These are phyloP conservation scores for Bufotes viridis DNA, from an alignment of 2,797 vertebrate species.

Conservation along the genomic window DNA sequence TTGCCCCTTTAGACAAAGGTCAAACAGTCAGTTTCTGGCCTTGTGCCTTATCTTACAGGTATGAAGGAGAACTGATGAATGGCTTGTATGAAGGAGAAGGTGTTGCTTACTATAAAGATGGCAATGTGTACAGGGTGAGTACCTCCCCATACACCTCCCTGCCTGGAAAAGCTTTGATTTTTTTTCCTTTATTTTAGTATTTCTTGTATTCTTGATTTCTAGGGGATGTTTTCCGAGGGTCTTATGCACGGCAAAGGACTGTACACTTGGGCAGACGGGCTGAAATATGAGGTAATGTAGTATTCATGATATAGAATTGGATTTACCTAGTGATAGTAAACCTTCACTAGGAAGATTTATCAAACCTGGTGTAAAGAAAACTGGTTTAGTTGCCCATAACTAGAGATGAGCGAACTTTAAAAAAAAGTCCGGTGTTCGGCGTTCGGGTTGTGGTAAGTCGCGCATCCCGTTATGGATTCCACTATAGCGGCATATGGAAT, in stretches of 20 bases:
- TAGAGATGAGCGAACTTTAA: no score
- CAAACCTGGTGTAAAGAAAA: no score
- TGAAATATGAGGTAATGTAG: slow-evolving; percentile 85
- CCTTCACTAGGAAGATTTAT: no score
- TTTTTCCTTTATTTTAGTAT: neutral
- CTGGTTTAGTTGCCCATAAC: no score
- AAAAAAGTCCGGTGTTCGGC: no score
- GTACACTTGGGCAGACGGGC: slow-evolving; percentile 80
- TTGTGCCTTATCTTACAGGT: slow-evolving; percentile 73
- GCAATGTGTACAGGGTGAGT: slow-evolving; percentile 82
- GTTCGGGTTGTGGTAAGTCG: no score
- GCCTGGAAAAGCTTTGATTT: neutral
- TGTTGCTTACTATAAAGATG: slow-evolving; percentile 81
- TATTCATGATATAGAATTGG: neutral
- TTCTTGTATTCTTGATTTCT: slow-evolving; percentile 54
- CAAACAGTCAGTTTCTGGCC: neutral
- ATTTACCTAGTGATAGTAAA: neutral
- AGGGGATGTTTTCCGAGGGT: slow-evolving; percentile 89
- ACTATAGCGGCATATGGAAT: no score
- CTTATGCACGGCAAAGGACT: slow-evolving; percentile 85
- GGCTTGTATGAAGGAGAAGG: slow-evolving; percentile 83
- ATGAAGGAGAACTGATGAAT: slow-evolving; percentile 78
- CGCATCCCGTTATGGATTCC: no score
- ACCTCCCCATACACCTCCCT: neutral
- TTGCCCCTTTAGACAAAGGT: no score